Evolutionary conservation across 2,888 invertebrate species (phyloP).

Genomic region (Rugalucina vietnamica): DNA sequence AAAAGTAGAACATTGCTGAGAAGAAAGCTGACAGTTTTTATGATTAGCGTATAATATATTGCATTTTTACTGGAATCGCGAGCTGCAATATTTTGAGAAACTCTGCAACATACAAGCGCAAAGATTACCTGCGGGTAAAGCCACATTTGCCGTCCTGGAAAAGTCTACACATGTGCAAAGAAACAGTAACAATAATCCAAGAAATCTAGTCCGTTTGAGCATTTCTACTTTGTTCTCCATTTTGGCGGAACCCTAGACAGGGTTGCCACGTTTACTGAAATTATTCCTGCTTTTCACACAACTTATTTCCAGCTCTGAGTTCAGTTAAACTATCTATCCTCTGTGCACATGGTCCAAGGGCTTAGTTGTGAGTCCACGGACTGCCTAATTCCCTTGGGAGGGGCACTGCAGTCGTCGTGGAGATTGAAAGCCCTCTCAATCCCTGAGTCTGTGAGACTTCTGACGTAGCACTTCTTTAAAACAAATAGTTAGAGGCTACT

Average conservation of each 20-base stretch:
- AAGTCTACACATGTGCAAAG: constrained; percentile 30
- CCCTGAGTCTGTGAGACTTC: constrained; percentile 1
- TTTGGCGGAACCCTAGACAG: constrained; percentile 8
- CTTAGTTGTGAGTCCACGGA: background rate
- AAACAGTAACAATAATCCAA: constrained; percentile 31
- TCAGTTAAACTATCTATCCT: background rate
- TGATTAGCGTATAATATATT: no score
- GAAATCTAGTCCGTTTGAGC: constrained; percentile 28
- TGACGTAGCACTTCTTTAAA: background rate
- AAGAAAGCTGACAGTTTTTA: no score
- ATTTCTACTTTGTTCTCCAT: background rate
- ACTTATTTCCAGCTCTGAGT: background rate
- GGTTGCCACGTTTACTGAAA: background rate
- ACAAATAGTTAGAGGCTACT: no score
- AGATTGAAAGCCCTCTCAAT: constrained; percentile 3
- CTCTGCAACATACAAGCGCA: no score
- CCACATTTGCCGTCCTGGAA: constrained; percentile 33
- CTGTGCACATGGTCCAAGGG: background rate
- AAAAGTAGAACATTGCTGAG: no score
- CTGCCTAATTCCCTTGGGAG: background rate
- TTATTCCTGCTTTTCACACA: background rate
- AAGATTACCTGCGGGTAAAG: constrained; percentile 40
- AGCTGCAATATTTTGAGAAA: no score
- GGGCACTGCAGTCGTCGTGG: constrained; percentile 14
- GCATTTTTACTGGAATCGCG: no score